phyloP scores from a whole-genome alignment of 2,113 vertebrate genomes.

The Hyperoodon ampullatus region DNA sequence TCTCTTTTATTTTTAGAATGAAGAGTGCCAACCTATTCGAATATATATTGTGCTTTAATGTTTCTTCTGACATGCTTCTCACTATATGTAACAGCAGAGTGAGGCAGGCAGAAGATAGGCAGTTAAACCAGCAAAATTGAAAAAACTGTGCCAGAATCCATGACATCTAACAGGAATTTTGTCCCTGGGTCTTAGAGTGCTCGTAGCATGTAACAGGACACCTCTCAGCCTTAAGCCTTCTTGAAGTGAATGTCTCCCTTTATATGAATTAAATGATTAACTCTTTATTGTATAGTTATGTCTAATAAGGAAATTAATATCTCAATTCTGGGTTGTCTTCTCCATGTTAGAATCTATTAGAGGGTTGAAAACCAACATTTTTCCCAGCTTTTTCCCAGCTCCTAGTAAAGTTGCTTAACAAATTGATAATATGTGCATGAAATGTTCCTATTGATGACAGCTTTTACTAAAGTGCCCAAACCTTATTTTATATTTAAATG shows the following conservation, averaged over 20 bases:
- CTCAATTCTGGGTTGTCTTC: not conserved
- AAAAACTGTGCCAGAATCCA: not conserved
- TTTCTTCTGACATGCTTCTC: not conserved
- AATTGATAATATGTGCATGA: not conserved
- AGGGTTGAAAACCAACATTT: not conserved
- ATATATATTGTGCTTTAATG: not conserved
- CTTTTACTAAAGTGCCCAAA: not conserved
- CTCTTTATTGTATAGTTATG: not conserved
- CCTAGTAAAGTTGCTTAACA: not conserved
- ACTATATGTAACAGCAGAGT: not conserved
- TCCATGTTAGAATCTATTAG: not conserved
- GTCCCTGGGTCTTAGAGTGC: not conserved
- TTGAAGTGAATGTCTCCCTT: not conserved
- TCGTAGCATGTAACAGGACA: not conserved
- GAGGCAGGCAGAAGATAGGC: not conserved
- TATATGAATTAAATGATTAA: not conserved
- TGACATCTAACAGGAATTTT: not conserved
- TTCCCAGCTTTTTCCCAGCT: not conserved
- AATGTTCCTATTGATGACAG: not conserved
- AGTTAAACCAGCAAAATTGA: slow-evolving; percentile 1
- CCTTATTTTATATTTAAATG: not conserved
- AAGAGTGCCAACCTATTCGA: not conserved
- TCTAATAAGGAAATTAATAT: slow-evolving; percentile 6
- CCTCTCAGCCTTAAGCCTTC: not conserved
- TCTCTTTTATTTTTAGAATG: not conserved